Evolutionary conservation across 2,797 vertebrate species (phyloP).

Genomic region (Mastacembelus armatus): DNA sequence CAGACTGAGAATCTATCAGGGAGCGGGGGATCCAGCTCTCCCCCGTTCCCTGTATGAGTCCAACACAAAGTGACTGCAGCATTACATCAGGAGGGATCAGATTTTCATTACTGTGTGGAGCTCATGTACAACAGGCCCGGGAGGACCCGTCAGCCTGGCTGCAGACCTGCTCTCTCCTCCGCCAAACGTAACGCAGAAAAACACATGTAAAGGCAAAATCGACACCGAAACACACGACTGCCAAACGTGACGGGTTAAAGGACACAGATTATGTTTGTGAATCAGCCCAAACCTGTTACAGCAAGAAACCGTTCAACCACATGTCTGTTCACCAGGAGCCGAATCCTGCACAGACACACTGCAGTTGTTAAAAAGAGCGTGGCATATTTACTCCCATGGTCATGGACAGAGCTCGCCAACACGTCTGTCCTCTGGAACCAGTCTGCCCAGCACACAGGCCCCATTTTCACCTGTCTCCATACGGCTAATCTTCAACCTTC

Average conservation of each 20-base stretch:
- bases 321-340: background rate
- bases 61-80: slow-evolving; percentile 25
- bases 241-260: slow-evolving; percentile 13
- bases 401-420: too few species aligned
- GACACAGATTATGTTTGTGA: slow-evolving; percentile 1
- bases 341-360: background rate
- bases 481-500: too few species aligned
- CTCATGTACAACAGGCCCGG: slow-evolving; percentile 23
- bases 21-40: slow-evolving; percentile 24
- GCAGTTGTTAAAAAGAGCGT: too few species aligned
- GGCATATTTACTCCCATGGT: too few species aligned
- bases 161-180: background rate
- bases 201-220: too few species aligned
- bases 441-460: too few species aligned
- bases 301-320: background rate
- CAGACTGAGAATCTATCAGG: slow-evolving; percentile 33
- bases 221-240: too few species aligned
- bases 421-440: too few species aligned
- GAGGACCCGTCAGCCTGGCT: slow-evolving; percentile 28
- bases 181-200: background rate
- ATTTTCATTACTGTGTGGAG: slow-evolving; percentile 41
- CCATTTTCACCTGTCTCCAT: too few species aligned
- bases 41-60: slow-evolving; percentile 1
- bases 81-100: slow-evolving; percentile 54
- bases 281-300: background rate